These are phyloP conservation scores for Tringa solitaria DNA, from an alignment of 2,113 vertebrate species.

Conservation along the genomic window DNA sequence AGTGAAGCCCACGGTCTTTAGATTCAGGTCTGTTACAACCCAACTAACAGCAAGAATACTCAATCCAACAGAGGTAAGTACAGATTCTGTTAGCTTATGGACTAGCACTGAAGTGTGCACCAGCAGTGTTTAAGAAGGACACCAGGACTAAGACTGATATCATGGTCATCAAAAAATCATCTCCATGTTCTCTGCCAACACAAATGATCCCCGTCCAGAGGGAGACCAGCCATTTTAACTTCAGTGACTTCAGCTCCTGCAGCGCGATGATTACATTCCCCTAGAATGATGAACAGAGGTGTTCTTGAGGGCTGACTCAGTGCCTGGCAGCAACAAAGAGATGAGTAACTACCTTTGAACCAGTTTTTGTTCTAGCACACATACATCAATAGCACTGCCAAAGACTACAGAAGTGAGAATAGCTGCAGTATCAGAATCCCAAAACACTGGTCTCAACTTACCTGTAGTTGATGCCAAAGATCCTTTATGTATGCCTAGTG, in stretches of 20 bases:
- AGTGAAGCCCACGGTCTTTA: neutral
- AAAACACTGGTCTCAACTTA: neutral
- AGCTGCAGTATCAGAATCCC: slow-evolving; percentile 12
- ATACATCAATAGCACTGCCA: neutral
- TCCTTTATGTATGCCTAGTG: neutral
- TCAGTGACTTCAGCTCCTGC: slow-evolving; percentile 22
- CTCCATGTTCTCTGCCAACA: neutral
- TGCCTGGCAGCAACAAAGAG: slow-evolving; percentile 42
- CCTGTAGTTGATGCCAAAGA: neutral
- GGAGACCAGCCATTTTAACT: neutral
- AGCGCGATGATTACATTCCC: neutral
- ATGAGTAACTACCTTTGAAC: slow-evolving; percentile 54
- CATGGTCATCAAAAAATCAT: neutral
- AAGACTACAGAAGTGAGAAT: neutral
- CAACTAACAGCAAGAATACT: neutral
- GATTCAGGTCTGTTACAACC: neutral
- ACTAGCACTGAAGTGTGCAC: neutral
- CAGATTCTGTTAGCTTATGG: neutral
- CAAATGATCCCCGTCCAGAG: neutral
- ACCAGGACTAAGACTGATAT: neutral
- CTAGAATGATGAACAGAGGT: slow-evolving; percentile 39
- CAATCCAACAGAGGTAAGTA: neutral
- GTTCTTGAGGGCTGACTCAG: slow-evolving; percentile 46
- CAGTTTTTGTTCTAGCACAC: slow-evolving; percentile 32
- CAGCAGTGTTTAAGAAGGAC: neutral